Conservation (phyloP, 1,140 invertebrate genomes). For the Tetramorium alpestre region DNA sequence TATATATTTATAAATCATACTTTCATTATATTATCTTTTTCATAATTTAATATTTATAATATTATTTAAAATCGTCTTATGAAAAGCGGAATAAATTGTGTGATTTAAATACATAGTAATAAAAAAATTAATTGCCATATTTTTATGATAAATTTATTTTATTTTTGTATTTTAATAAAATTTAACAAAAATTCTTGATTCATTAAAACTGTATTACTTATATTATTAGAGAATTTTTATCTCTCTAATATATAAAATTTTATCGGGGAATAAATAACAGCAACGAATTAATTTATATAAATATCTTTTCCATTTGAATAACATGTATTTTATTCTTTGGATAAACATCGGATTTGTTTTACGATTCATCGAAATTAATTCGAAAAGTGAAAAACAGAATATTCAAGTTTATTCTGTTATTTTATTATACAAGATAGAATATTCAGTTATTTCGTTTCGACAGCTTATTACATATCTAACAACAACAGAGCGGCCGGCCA, state of each 20-base stretch:
- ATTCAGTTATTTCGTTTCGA: not conserved
- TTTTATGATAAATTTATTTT: not conserved
- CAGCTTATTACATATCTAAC: not conserved
- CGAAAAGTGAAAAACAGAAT: not conserved
- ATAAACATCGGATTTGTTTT: not conserved
- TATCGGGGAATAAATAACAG: not conserved
- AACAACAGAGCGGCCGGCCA: not conserved
- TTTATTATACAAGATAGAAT: not conserved
- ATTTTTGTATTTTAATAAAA: not conserved
- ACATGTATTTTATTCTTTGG: not conserved
- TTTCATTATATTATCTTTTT: not conserved
- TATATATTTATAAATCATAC: not conserved
- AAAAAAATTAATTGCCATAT: not conserved
- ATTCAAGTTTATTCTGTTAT: not conserved
- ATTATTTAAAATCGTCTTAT: not conserved
- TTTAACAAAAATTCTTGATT: not conserved
- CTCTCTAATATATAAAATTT: not conserved
- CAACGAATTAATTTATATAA: not conserved
- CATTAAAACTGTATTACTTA: not conserved
- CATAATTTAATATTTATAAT: not conserved
- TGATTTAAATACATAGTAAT: not conserved
- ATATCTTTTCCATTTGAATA: not conserved
- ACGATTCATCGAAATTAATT: conserved; percentile 7
- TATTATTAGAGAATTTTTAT: not conserved
- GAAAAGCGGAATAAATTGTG: not conserved